These are phyloP conservation scores for Myrmecophaga tridactyla DNA, from an alignment of 2,113 vertebrate species.

Conservation along the genomic window DNA sequence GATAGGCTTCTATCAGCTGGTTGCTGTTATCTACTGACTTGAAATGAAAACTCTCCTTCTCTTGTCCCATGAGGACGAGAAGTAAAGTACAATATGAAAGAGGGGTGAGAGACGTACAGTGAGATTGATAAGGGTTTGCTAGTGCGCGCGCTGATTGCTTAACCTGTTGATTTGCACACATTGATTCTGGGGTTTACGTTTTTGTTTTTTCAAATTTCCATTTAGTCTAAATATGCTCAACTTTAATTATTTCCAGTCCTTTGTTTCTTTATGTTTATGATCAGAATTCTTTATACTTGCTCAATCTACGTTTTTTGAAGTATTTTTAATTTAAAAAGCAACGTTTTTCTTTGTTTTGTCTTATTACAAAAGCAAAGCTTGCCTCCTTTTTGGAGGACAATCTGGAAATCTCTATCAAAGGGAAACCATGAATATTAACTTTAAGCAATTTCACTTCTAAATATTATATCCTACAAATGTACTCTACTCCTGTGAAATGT, in stretches of 20 bases:
- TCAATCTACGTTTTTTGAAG: slow-evolving; percentile 10
- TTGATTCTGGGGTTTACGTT: slow-evolving; percentile 55
- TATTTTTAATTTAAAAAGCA: slow-evolving; percentile 21
- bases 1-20: neutral
- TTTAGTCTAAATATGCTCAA: neutral
- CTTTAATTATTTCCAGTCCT: slow-evolving; percentile 41
- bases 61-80: too few relatives aligned
- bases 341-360: neutral
- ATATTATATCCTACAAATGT: neutral
- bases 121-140: neutral
- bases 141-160: neutral
- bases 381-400: neutral
- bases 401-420: neutral
- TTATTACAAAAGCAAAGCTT: neutral
- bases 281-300: slow-evolving; percentile 18
- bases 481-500: neutral
- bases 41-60: too few relatives aligned
- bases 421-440: neutral
- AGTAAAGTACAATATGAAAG: neutral
- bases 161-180: neutral
- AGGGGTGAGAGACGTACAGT: neutral
- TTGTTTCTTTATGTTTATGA: slow-evolving; percentile 11
- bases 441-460: neutral
- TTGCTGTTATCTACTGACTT: slow-evolving; percentile 57
- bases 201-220: slow-evolving; percentile 49